Conservation (phyloP, 2,113 vertebrate species). For the Tonatia bakeri region DNA sequence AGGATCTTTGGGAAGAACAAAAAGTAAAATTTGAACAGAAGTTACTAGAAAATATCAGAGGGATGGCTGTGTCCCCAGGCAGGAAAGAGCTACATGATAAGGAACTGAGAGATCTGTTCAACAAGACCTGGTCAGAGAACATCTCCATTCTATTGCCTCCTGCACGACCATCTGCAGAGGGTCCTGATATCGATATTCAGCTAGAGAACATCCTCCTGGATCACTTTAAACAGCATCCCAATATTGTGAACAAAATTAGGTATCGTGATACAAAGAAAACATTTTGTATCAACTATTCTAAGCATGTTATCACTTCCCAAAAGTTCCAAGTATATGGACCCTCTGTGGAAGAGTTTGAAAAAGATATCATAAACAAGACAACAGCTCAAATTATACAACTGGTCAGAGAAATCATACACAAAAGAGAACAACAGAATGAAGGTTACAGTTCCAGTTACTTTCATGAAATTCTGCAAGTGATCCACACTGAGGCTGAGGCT, state of each 20-base stretch:
- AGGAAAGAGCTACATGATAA: neutral
- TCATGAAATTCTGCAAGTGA: conserved; percentile 66
- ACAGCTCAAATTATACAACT: accelerated
- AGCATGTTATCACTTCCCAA: neutral
- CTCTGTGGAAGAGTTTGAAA: accelerated
- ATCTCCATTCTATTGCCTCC: conserved; percentile 20
- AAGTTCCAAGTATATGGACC: accelerated
- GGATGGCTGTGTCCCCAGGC: conserved; percentile 59
- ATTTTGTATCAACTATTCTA: conserved; percentile 49
- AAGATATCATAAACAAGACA: accelerated
- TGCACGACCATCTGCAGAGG: neutral
- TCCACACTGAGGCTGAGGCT: neutral
- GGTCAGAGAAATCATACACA: neutral
- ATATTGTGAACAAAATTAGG: neutral
- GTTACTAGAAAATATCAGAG: conserved; percentile 66
- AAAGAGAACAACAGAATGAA: conserved; percentile 45
- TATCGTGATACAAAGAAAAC: accelerated
- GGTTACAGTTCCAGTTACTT: conserved; percentile 59
- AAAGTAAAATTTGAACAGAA: conserved; percentile 35
- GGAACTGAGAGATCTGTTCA: conserved; percentile 62
- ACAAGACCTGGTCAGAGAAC: conserved; percentile 53
- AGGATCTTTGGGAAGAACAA: conserved; percentile 42
- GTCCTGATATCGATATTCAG: conserved; percentile 47
- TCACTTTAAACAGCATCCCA: conserved; percentile 23
- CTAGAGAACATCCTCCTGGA: conserved; percentile 64